Conservation (phyloP, 2,797 vertebrate genomes). For the Onychomys arenicola region DNA sequence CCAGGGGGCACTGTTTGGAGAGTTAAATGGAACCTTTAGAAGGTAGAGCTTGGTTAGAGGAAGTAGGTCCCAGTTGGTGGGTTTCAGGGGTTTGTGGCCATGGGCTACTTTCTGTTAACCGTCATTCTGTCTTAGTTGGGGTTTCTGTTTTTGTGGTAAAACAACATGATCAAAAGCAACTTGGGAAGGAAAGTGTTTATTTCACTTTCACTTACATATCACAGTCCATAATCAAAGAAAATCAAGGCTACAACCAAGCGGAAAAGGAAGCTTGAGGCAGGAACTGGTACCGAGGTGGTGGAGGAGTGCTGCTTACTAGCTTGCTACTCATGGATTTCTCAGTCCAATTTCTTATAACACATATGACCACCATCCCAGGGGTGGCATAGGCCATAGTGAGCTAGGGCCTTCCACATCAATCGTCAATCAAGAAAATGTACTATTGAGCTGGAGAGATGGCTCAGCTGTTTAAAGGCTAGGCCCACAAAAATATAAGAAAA, state of each 20-base stretch:
- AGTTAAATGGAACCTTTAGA: background rate
- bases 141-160: background rate
- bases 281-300: background rate
- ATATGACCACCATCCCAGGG: background rate
- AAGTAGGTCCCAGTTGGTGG: background rate
- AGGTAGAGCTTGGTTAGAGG: background rate
- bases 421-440: background rate
- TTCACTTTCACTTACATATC: background rate
- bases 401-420: background rate
- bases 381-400: background rate
- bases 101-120: background rate
- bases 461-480: no score
- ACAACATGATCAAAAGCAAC: background rate
- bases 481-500: background rate
- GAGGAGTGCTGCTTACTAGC: background rate
- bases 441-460: no score
- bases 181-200: background rate
- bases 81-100: background rate
- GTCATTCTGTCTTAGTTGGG: background rate
- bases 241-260: background rate
- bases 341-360: background rate
- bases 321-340: background rate
- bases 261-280: background rate
- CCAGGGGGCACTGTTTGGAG: background rate
- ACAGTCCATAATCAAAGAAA: background rate